Evolutionary conservation across 2,797 vertebrate species (phyloP).

Genomic region (Macrochelys suwanniensis): DNA sequence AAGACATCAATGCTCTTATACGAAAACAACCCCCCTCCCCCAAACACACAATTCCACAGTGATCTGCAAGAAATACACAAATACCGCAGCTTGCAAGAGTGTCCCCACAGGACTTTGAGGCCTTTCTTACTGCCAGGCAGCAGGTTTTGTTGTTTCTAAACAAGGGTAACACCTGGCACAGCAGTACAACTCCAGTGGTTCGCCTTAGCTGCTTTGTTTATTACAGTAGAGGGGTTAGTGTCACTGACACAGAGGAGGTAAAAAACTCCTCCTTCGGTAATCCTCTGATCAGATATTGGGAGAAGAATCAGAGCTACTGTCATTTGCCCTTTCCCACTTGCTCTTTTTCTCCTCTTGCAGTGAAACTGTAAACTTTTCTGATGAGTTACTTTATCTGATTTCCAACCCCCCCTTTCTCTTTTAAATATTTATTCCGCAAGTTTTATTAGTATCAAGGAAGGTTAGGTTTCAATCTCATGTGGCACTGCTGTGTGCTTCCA

Average conservation of each 20-base stretch:
- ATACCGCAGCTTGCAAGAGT: conserved; percentile 1
- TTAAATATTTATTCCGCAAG: conserved; percentile 53
- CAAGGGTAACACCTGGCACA: conserved; percentile 11
- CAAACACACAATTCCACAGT: not conserved
- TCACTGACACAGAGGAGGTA: not conserved
- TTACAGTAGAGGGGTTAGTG: not conserved
- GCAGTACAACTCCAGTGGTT: not conserved
- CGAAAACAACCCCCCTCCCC: not conserved
- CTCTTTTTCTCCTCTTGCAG: not conserved
- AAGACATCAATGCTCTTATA: not conserved
- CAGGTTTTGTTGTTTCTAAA: not conserved
- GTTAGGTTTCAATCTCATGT: conserved; percentile 4
- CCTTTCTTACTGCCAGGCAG: not conserved
- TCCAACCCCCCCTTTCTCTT: conserved; percentile 27
- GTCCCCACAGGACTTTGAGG: not conserved
- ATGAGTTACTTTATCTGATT: conserved; percentile 31
- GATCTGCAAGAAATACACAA: not conserved
- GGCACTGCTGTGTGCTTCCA: conserved; percentile 24
- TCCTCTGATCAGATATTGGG: not conserved
- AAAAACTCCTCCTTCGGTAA: not conserved
- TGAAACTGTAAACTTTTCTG: conserved; percentile 16
- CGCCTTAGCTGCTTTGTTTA: conserved; percentile 8
- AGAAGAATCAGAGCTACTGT: not conserved
- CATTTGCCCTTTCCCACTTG: not conserved
- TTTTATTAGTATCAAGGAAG: conserved; percentile 45